Evolutionary conservation across 2,888 invertebrate genomes (phyloP).

Genomic region (Rapana venosa): DNA sequence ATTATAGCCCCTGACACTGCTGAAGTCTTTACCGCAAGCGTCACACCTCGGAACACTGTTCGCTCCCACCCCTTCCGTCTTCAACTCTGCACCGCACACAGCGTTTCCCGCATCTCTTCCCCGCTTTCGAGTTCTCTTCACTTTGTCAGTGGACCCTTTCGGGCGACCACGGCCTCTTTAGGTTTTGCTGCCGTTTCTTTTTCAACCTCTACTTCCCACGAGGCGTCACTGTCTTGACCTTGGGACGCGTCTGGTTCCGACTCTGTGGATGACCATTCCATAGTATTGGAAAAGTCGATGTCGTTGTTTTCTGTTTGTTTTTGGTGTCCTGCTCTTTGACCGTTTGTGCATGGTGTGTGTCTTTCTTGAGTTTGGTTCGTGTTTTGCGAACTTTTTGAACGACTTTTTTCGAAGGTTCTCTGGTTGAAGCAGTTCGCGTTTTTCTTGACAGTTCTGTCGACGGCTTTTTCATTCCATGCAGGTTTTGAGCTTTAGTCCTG

Average conservation of each 20-base stretch:
- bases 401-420: neutral
- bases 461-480: neutral
- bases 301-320: neutral
- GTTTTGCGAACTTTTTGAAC: neutral
- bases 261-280: constrained; percentile 37
- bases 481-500: neutral
- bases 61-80: neutral
- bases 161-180: neutral
- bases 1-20: constrained; percentile 21
- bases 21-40: constrained; percentile 1
- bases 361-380: neutral
- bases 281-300: constrained; percentile 3
- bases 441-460: neutral
- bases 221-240: constrained; percentile 12
- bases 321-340: neutral
- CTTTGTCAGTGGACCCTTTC: neutral
- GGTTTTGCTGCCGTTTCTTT: neutral
- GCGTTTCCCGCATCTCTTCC: neutral
- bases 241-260: neutral
- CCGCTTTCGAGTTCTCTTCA: neutral
- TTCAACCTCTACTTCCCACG: constrained; percentile 12
- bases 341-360: neutral
- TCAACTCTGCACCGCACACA: too few relatives aligned
- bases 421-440: neutral
- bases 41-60: neutral